Percentiles rank a stretch among this genome's conserved stretches.
phyloP scores from a whole-genome alignment of 2,888 invertebrate species.

The Danaus chrysippus region DNA sequence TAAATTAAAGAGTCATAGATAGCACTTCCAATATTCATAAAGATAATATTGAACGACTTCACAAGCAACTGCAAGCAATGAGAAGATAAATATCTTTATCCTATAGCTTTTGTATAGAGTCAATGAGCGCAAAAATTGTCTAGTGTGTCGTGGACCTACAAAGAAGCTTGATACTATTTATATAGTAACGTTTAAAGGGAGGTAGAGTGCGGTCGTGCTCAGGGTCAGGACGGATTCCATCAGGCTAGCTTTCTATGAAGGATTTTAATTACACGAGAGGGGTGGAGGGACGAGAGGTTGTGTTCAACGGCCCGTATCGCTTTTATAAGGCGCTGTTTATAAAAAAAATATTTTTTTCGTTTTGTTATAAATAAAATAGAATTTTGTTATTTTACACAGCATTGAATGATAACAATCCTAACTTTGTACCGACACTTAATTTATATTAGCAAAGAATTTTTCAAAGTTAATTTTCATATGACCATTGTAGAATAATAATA shows the following conservation, averaged over 20 bases:
- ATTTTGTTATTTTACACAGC: too few relatives aligned
- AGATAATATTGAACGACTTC: background rate
- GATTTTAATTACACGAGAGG: conserved; percentile 74
- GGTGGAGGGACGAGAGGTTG: too few relatives aligned
- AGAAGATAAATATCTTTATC: background rate
- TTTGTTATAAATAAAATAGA: conserved; percentile 20
- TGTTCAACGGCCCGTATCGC: conserved; percentile 64
- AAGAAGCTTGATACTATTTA: conserved; percentile 58
- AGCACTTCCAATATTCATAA: background rate
- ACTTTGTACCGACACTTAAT: too few relatives aligned
- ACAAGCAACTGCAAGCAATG: background rate
- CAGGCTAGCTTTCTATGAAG: conserved; percentile 74
- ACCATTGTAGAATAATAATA: conserved; percentile 8
- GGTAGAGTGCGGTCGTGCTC: conserved; percentile 63
- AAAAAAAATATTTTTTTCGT: conserved; percentile 54
- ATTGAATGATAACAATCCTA: too few relatives aligned
- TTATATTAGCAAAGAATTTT: too few relatives aligned
- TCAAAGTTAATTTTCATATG: background rate
- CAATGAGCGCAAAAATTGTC: conserved; percentile 10
- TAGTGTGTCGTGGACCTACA: conserved; percentile 22
- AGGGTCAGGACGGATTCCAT: conserved; percentile 73
- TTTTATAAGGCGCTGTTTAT: conserved; percentile 36
- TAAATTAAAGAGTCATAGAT: background rate
- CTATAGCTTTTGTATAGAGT: background rate
- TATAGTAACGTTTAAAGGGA: conserved; percentile 68